These are phyloP conservation scores for Epizoanthus ramosus DNA, from an alignment of 92 coral and sea anemone species.

Conservation along the genomic window DNA sequence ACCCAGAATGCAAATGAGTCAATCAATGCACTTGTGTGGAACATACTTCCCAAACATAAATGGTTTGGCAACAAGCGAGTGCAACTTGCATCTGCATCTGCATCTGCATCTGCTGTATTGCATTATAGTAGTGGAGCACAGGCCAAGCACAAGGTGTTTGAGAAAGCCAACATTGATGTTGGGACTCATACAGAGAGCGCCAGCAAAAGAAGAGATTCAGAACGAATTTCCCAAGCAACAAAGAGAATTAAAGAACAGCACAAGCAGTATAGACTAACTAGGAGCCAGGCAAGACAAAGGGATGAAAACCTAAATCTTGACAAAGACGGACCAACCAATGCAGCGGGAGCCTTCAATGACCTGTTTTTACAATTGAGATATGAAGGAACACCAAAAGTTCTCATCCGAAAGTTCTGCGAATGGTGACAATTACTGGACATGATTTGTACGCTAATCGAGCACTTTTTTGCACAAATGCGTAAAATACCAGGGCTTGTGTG, in stretches of 20 bases:
- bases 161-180: slow-evolving; percentile 43
- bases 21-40: slow-evolving; percentile 61
- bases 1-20: slow-evolving; percentile 67
- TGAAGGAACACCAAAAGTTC: slow-evolving; percentile 26
- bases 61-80: slow-evolving; percentile 34
- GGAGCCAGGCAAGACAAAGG: slow-evolving; percentile 49
- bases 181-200: slow-evolving; percentile 30
- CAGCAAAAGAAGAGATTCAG: slow-evolving; percentile 41
- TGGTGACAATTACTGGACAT: no score
- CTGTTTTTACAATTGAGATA: slow-evolving; percentile 12
- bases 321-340: slow-evolving; percentile 41
- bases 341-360: slow-evolving; percentile 41
- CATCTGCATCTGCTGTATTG: slow-evolving; percentile 37
- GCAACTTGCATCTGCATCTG: no score
- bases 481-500: no score
- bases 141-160: slow-evolving; percentile 33
- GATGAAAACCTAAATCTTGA: slow-evolving; percentile 36
- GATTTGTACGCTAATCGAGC: no score
- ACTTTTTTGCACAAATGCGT: no score
- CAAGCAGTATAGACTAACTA: slow-evolving; percentile 36
- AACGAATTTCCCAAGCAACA: slow-evolving; percentile 28
- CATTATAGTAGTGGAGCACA: slow-evolving; percentile 51
- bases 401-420: neutral
- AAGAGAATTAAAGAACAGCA: slow-evolving; percentile 40
- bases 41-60: slow-evolving; percentile 51